Evolutionary conservation across 2,113 vertebrate species (phyloP).

Genomic region (Entomyzon cyanotis): DNA sequence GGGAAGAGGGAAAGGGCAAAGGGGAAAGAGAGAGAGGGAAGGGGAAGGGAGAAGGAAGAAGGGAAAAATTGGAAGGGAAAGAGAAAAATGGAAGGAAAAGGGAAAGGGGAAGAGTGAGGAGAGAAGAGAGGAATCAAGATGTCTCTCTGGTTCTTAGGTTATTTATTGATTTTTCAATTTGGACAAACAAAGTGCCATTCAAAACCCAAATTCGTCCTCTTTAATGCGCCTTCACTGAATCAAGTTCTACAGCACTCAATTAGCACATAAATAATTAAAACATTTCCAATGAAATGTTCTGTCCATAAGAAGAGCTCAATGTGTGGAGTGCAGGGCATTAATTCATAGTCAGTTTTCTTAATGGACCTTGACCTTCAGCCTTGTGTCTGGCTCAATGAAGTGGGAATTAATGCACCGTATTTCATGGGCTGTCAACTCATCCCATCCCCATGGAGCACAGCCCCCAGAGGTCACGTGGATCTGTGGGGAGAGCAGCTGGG

Average conservation of each 20-base stretch:
- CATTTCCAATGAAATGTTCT: neutral
- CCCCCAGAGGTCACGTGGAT: neutral
- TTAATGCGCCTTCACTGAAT: neutral
- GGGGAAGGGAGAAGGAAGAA: neutral
- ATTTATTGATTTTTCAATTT: constrained; percentile 7
- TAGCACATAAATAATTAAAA: constrained; percentile 53
- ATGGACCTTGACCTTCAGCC: constrained; percentile 24
- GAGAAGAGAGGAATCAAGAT: neutral
- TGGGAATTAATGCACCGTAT: constrained; percentile 12
- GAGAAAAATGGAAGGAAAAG: too few species aligned
- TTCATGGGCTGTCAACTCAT: constrained; percentile 16
- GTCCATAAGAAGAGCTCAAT: neutral
- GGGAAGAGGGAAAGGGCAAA: neutral
- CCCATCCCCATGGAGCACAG: neutral
- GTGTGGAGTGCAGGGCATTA: constrained; percentile 12
- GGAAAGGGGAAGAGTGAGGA: too few species aligned
- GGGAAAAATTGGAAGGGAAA: neutral
- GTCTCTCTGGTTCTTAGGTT: neutral
- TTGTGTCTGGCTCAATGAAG: neutral
- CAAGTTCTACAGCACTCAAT: constrained; percentile 9
- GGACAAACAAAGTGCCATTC: neutral
- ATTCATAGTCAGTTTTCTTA: constrained; percentile 44
- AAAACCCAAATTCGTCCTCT: neutral
- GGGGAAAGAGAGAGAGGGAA: neutral
- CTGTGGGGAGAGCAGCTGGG: neutral